phyloP scores from a whole-genome alignment of 2,888 invertebrate genomes.

The Erebia ligea region DNA sequence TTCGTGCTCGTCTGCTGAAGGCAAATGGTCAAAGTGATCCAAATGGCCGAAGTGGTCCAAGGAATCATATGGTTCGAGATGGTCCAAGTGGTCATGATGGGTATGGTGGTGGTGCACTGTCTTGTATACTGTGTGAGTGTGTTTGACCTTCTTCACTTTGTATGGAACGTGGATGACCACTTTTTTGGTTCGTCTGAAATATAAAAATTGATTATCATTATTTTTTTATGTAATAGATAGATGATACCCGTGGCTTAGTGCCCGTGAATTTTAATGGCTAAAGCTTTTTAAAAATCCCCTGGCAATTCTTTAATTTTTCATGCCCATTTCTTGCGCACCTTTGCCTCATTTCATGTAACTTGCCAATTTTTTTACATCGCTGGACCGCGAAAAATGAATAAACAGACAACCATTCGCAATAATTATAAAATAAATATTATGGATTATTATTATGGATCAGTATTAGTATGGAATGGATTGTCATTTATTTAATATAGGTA shows the following conservation, averaged over 20 bases:
- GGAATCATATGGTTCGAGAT: constrained; percentile 58
- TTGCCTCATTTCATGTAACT: not conserved
- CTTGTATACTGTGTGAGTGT: constrained; percentile 88
- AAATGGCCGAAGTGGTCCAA: constrained; percentile 51
- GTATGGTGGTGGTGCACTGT: constrained; percentile 84
- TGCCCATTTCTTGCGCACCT: not conserved
- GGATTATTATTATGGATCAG: no score
- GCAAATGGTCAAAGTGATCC: constrained; percentile 50
- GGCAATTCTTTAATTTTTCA: not conserved
- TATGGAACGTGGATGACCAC: constrained; percentile 87
- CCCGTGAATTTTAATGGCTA: no score
- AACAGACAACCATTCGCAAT: no score
- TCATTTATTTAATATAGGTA: not conserved
- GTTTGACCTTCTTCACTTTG: constrained; percentile 86
- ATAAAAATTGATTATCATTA: not conserved
- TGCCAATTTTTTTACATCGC: not conserved
- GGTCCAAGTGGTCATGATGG: constrained; percentile 60
- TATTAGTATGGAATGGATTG: no score
- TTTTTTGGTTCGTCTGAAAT: constrained; percentile 82
- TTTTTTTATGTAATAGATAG: not conserved
- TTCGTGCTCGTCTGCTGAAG: constrained; percentile 70
- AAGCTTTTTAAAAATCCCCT: no score
- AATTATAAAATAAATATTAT: no score
- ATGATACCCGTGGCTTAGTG: no score
- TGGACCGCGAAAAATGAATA: no score